Percentiles rank a stretch among this genome's conserved stretches.
phyloP scores from a whole-genome alignment of 2,797 vertebrate species.

The Nyctalus aviator region DNA sequence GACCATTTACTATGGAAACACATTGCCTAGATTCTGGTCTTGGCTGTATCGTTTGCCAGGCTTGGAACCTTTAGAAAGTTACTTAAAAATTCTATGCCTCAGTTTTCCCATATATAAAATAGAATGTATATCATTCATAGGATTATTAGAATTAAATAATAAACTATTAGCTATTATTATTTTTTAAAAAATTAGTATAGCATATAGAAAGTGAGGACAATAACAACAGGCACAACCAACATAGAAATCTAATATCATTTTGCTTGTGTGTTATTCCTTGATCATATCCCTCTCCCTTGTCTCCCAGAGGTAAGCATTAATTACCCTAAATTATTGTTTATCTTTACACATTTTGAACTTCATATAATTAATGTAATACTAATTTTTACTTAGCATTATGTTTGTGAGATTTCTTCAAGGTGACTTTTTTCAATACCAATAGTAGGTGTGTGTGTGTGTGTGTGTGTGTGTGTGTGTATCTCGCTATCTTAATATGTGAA shows the following conservation, averaged over 20 bases:
- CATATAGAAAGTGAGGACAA: not conserved
- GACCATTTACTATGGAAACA: not conserved
- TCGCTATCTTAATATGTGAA: not conserved
- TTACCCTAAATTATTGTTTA: not conserved
- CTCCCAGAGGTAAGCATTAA: not conserved
- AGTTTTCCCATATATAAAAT: slow-evolving; percentile 2
- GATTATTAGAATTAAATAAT: not conserved
- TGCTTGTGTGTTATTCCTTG: slow-evolving; percentile 17
- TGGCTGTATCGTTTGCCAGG: not conserved
- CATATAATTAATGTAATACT: not conserved
- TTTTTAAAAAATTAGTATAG: slow-evolving; percentile 40
- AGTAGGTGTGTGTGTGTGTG: no score
- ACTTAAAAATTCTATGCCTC: not conserved
- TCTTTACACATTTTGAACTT: slow-evolving; percentile 22
- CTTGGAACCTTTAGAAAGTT: not conserved
- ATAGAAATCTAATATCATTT: slow-evolving; percentile 2
- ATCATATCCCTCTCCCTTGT: not conserved
- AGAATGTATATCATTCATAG: not conserved
- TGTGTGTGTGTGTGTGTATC: no score
- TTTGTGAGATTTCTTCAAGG: slow-evolving; percentile 40
- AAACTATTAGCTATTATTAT: not conserved
- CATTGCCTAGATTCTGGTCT: not conserved
- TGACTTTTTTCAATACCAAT: not conserved
- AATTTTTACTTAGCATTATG: slow-evolving; percentile 43
- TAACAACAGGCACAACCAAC: not conserved